These are phyloP conservation scores for Triplophysa dalaica DNA, from an alignment of 2,113 vertebrate genomes.

Conservation along the genomic window DNA sequence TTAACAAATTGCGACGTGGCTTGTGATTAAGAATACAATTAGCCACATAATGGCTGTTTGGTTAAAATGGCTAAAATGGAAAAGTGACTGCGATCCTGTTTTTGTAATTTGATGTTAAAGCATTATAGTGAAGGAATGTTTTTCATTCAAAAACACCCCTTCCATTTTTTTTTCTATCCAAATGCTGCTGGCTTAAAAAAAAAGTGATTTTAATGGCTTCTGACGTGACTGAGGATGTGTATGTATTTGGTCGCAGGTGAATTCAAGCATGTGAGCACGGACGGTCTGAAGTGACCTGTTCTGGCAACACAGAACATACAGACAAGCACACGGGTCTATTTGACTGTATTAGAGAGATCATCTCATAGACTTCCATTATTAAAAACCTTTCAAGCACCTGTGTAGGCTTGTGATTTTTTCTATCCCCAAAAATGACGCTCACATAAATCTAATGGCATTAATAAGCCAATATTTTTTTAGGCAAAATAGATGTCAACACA, in stretches of 20 bases:
- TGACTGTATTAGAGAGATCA: too few relatives aligned
- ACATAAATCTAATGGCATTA: too few relatives aligned
- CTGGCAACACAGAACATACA: neutral
- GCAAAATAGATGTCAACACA: too few relatives aligned
- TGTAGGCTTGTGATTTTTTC: too few relatives aligned
- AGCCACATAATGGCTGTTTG: neutral
- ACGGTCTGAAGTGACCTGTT: constrained; percentile 18
- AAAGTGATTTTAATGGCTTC: constrained; percentile 15
- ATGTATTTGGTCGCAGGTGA: neutral
- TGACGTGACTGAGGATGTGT: constrained; percentile 16
- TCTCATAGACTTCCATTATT: too few relatives aligned
- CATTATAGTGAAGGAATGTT: neutral
- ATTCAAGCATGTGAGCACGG: constrained; percentile 39
- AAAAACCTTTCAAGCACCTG: too few relatives aligned
- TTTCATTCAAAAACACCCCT: constrained; percentile 8
- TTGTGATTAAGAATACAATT: neutral
- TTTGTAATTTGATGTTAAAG: neutral
- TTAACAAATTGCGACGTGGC: neutral
- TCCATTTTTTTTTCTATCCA: neutral
- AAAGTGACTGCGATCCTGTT: neutral
- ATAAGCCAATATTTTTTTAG: too few relatives aligned
- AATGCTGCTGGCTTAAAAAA: neutral
- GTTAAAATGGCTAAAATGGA: neutral
- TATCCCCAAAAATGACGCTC: too few relatives aligned
- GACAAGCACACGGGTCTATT: too few relatives aligned